Evolutionary conservation across 1,140 invertebrate species (phyloP), one percentile per base, ranked within the genome.

Genomic region (Lanistes nyassanus): DNA sequence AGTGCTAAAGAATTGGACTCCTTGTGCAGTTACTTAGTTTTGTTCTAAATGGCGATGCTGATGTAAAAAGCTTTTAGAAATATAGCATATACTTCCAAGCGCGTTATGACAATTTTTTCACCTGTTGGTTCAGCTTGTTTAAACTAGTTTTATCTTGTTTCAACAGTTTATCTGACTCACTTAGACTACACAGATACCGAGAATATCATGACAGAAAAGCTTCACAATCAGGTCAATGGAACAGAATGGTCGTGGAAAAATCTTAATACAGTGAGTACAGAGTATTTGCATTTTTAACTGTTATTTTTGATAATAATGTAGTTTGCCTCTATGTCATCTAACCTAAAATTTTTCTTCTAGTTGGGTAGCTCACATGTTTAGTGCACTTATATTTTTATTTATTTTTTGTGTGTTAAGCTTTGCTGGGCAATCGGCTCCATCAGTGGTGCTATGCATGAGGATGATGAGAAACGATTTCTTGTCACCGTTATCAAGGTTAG

Each of bases 361-460:
- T 60, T 23, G 11, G 0, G 11, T 23, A 31, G 2, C 29, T 23
- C n/a, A 11, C 6, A 3, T 60, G 9, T 60, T 60, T 53, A 53
- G 13, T 53, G 51, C 23, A 53, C 23, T 23, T 13, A 23, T 60
- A 31, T 60, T 26, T 11, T 66, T 23, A 29, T 66, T 56, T 62
- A 31, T 74, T 39, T 55, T 67, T 73, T 65, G 74, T 55, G 74
- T 64, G 81, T 81, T 65, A 82, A 94, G 93, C 88, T 99, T 31
- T 99, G 98, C 87, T 99, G 98, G 98, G 98, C 98, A 26, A 99
- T 99, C 87, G 98, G 98, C 47, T 99, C 97, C 77, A 99, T 99
- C 88, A 99, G 97, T 81, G 98, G 98, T 83, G 96, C 97, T 29
- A 98, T 99, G 96, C 93, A 95, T 86, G 98, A 99, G 91, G 98